Conservation (phyloP, 2,888 invertebrate genomes). For the Hirudinaria manillensis region DNA sequence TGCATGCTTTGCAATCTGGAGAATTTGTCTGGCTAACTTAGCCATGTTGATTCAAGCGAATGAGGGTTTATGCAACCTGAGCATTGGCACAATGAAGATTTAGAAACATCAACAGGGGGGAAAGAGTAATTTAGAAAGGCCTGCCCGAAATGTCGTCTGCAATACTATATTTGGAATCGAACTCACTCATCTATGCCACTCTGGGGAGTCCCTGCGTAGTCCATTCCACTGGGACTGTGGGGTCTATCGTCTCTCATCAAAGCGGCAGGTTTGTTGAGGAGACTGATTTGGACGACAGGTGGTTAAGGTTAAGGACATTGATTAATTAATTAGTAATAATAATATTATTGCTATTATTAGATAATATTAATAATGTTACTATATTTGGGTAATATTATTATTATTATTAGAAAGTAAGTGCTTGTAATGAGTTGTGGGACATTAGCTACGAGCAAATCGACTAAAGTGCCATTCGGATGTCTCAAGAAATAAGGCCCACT, state of each 20-base stretch:
- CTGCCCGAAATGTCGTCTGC: too few relatives aligned
- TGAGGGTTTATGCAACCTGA: too few relatives aligned
- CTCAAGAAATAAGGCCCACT: background rate
- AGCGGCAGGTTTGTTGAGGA: conserved; percentile 33
- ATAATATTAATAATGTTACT: background rate
- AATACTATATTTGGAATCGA: too few relatives aligned
- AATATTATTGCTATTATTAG: background rate
- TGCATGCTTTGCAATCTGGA: too few relatives aligned
- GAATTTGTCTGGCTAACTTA: too few relatives aligned
- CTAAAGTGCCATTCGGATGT: background rate
- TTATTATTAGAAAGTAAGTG: too few relatives aligned
- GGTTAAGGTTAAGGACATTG: background rate
- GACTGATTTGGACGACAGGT: conserved; percentile 29
- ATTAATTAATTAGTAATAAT: background rate
- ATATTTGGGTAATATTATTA: background rate
- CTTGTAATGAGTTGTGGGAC: too few relatives aligned
- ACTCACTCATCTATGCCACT: conserved; percentile 11
- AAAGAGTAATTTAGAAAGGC: too few relatives aligned
- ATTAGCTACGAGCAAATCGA: background rate
- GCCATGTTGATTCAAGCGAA: too few relatives aligned
- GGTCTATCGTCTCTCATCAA: conserved; percentile 33
- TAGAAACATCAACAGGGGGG: too few relatives aligned
- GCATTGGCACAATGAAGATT: too few relatives aligned
- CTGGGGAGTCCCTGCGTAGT: conserved; percentile 2
- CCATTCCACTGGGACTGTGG: background rate